Percentiles rank a stretch among this genome's conserved stretches.
Conservation (phyloP, 1,140 invertebrate species). For the Drosophila elegans region DNA sequence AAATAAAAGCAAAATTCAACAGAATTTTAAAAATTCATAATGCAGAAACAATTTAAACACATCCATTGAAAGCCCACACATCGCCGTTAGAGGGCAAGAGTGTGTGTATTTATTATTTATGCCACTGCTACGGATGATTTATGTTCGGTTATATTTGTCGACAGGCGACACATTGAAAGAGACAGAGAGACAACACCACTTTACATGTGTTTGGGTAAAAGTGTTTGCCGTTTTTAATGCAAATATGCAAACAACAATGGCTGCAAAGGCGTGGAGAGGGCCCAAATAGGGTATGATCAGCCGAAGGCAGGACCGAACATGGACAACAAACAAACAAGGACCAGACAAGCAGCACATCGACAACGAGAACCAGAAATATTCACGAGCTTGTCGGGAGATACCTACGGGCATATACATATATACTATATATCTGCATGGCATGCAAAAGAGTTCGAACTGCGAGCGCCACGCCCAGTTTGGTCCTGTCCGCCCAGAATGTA, state of each 20-base stretch:
- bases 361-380: conserved; percentile 36
- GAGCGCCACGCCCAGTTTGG: conserved; percentile 13
- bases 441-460: conserved; percentile 22
- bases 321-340: conserved; percentile 24
- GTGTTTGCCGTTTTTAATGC: conserved; percentile 54
- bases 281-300: conserved; percentile 1
- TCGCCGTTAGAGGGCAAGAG: not conserved
- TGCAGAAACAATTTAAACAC: not conserved
- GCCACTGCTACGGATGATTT: conserved; percentile 46
- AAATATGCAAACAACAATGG: conserved; percentile 52
- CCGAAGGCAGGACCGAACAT: conserved; percentile 24
- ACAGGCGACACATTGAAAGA: conserved; percentile 48
- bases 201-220: conserved; percentile 43
- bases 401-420: conserved; percentile 1
- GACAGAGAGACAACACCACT: conserved; percentile 27
- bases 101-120: conserved; percentile 49
- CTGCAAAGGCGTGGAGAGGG: conserved; percentile 2
- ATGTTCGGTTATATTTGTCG: conserved; percentile 50
- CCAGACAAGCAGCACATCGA: conserved; percentile 19
- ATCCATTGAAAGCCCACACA: not conserved
- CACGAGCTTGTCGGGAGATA: conserved; percentile 23
- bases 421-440: not conserved
- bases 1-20: conserved; percentile 8
- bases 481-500: conserved; percentile 24
- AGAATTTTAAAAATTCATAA: conserved; percentile 8